Percentiles rank a stretch among this genome's conserved stretches.
Conservation (phyloP, 1,140 invertebrate species). For the Chymomyza costata region DNA sequence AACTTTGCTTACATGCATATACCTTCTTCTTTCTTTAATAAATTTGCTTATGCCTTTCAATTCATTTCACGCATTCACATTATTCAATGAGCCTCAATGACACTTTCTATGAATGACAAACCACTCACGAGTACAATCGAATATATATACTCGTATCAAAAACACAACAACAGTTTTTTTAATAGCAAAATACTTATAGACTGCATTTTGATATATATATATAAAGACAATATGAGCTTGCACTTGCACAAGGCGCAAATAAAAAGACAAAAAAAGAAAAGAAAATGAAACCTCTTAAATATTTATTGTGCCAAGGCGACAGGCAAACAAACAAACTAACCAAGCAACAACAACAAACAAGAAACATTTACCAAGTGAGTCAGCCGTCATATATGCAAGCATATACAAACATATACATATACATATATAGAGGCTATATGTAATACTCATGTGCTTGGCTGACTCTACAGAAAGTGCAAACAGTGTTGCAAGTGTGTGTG, state of each 20-base stretch:
- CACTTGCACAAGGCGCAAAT: slow-evolving; percentile 64
- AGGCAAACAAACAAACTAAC: slow-evolving; percentile 3
- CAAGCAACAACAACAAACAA: no score
- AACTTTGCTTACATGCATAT: no score
- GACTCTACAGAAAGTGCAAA: no score
- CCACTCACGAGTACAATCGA: no score
- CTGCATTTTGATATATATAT: slow-evolving; percentile 11
- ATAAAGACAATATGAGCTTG: no score
- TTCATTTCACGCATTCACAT: no score
- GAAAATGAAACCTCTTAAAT: slow-evolving; percentile 40
- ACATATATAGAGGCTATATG: slow-evolving; percentile 3
- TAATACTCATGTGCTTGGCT: no score
- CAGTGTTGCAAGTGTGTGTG: no score
- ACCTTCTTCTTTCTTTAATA: no score
- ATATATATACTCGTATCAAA: no score
- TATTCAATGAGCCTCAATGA: slow-evolving; percentile 26
- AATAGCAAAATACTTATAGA: slow-evolving; percentile 13
- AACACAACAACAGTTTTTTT: no score
- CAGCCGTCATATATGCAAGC: slow-evolving; percentile 24
- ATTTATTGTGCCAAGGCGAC: slow-evolving; percentile 64
- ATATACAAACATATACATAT: slow-evolving; percentile 25
- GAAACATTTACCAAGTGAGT: slow-evolving; percentile 18
- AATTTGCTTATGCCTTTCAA: no score
- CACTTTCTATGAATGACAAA: slow-evolving; percentile 53
- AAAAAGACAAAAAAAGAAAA: slow-evolving; percentile 4